A percentile compares a stretch with the other conserved stretches of the same genome.
These are phyloP conservation scores for Trachelus iudaicus DNA, from an alignment of 2,888 invertebrate species.

Conservation along the genomic window DNA sequence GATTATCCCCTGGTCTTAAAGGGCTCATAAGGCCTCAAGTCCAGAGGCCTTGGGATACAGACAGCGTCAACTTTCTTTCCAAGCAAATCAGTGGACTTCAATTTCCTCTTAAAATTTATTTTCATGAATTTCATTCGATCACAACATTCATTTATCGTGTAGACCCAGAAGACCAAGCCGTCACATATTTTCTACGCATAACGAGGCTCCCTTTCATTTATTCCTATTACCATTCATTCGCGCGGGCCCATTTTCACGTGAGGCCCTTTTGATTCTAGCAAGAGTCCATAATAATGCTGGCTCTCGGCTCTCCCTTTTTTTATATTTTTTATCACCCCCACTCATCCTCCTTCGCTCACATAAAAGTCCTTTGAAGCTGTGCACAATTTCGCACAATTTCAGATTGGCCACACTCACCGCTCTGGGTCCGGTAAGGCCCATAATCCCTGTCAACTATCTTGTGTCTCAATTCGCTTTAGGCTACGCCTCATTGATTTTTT, in stretches of 20 bases:
- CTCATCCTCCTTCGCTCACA: neutral
- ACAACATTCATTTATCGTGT: neutral
- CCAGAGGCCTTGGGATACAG: neutral
- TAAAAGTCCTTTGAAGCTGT: neutral
- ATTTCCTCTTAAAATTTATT: neutral
- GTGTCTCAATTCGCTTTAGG: slow-evolving; percentile 49
- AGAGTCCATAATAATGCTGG: neutral
- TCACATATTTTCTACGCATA: neutral
- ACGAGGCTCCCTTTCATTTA: neutral
- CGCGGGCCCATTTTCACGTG: neutral
- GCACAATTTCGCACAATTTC: slow-evolving; percentile 40
- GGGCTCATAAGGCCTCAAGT: slow-evolving; percentile 10
- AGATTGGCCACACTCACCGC: slow-evolving; percentile 45
- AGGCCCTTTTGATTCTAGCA: neutral
- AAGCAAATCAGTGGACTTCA: neutral
- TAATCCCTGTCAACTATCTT: slow-evolving; percentile 38
- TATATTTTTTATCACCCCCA: neutral
- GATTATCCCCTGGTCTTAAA: slow-evolving; percentile 40
- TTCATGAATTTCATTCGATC: neutral
- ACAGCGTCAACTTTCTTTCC: neutral
- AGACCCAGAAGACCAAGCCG: neutral
- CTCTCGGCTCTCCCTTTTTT: neutral
- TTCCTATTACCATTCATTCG: neutral
- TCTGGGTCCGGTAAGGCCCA: slow-evolving; percentile 5
- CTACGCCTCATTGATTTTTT: slow-evolving; percentile 48